Conservation (phyloP, 2,888 invertebrate species). For the Drosophila multiciliata region DNA sequence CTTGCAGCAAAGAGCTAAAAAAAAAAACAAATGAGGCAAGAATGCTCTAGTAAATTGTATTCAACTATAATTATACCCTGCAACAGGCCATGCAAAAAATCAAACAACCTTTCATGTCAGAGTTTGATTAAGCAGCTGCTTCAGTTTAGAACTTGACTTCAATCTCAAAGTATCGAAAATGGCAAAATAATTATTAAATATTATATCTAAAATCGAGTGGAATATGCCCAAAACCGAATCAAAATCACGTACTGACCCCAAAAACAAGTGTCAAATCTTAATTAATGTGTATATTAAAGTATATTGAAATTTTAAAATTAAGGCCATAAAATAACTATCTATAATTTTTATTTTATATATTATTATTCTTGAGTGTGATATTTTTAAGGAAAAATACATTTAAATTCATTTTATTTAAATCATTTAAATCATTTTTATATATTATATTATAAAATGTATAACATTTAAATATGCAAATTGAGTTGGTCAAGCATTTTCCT, state of each 20-base stretch:
- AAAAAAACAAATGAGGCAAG: conserved; percentile 13
- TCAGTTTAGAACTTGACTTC: background rate
- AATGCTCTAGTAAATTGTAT: background rate
- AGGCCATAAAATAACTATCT: background rate
- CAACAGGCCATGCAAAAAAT: background rate
- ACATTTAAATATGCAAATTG: background rate
- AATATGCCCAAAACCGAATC: no score
- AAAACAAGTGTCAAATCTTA: background rate
- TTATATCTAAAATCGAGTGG: background rate
- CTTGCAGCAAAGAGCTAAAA: conserved; percentile 12
- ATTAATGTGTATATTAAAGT: background rate
- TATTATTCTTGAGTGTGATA: background rate
- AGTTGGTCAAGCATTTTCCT: no score
- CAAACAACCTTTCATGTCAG: no score
- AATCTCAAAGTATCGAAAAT: background rate
- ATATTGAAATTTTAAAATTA: background rate
- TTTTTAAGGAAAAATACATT: background rate
- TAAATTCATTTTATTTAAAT: accelerated
- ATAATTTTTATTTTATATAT: background rate
- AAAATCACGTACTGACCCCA: no score
- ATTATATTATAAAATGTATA: background rate
- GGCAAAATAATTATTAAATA: background rate
- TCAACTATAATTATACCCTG: conserved; percentile 4
- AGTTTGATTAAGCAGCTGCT: no score
- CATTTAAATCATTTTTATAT: background rate